Evolutionary conservation across 2,113 vertebrate species (phyloP).

Genomic region (Naja naja): DNA sequence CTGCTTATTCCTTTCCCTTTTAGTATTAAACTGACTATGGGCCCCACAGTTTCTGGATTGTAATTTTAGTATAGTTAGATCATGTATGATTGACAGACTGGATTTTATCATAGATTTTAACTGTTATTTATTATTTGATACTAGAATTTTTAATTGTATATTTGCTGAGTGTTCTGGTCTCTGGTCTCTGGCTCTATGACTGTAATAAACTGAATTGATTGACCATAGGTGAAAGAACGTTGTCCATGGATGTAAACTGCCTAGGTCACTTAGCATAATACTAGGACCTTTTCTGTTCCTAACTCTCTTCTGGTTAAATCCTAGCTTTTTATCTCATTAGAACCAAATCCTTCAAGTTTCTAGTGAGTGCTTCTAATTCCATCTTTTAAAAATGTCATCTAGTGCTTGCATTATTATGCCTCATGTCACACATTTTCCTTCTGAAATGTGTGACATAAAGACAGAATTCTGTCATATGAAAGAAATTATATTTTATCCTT

Average conservation of each 20-base stretch:
- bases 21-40: no score
- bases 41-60: no score
- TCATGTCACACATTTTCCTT: slow-evolving; percentile 27
- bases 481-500: slow-evolving; percentile 35
- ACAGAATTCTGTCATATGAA: slow-evolving; percentile 34
- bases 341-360: neutral
- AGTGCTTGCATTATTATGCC: neutral
- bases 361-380: neutral
- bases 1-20: no score
- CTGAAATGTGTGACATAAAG: slow-evolving; percentile 29
- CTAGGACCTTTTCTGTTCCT: neutral
- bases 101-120: no score
- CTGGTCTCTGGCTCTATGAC: no score
- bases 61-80: no score
- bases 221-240: neutral
- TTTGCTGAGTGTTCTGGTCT: no score
- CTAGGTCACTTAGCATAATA: slow-evolving; percentile 30
- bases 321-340: neutral
- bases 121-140: no score
- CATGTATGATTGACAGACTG: no score
- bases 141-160: no score
- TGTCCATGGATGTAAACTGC: slow-evolving; percentile 23
- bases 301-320: neutral
- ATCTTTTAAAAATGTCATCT: slow-evolving; percentile 24
- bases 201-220: no score